Evolutionary conservation across 2,797 vertebrate species (phyloP).

Genomic region (Phrynocephalus guinanensis): DNA sequence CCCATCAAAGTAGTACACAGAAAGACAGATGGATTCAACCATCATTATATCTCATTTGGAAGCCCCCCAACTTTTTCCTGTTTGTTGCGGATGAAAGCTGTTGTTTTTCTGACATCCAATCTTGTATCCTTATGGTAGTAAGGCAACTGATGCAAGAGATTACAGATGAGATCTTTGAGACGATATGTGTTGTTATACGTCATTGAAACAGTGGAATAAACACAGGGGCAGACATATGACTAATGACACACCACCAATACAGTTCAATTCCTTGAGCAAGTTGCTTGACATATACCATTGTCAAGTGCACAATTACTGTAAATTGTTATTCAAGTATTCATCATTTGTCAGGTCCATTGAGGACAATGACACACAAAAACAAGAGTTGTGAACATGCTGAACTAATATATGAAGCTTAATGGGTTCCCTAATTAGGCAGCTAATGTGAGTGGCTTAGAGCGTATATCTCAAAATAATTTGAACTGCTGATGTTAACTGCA

Average conservation of each 20-base stretch:
- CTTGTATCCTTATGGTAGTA: slow-evolving; percentile 46
- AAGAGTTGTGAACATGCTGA: slow-evolving; percentile 56
- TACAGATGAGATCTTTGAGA: slow-evolving; percentile 42
- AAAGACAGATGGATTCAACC: background rate
- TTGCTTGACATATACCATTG: slow-evolving; percentile 54
- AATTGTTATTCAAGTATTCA: slow-evolving; percentile 55
- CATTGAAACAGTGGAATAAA: slow-evolving; percentile 55
- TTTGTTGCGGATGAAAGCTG: slow-evolving; percentile 50
- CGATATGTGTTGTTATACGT: slow-evolving; percentile 60
- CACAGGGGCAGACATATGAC: slow-evolving; percentile 21
- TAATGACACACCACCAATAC: slow-evolving; percentile 59
- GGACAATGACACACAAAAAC: slow-evolving; percentile 59
- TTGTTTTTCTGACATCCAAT: slow-evolving; percentile 52
- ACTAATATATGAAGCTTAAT: slow-evolving; percentile 53
- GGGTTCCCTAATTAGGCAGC: slow-evolving; percentile 38
- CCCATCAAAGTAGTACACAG: background rate
- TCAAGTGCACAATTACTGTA: slow-evolving; percentile 52
- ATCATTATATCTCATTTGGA: background rate
- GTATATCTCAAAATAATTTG: slow-evolving; percentile 26
- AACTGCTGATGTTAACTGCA: background rate
- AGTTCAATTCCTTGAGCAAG: slow-evolving; percentile 51
- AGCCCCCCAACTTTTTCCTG: background rate
- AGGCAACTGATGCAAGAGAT: slow-evolving; percentile 30
- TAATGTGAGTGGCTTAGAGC: background rate
- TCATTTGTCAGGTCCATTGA: slow-evolving; percentile 54